phyloP scores from a whole-genome alignment of 2,797 vertebrate genomes.

The Peromyscus melanophrys region DNA sequence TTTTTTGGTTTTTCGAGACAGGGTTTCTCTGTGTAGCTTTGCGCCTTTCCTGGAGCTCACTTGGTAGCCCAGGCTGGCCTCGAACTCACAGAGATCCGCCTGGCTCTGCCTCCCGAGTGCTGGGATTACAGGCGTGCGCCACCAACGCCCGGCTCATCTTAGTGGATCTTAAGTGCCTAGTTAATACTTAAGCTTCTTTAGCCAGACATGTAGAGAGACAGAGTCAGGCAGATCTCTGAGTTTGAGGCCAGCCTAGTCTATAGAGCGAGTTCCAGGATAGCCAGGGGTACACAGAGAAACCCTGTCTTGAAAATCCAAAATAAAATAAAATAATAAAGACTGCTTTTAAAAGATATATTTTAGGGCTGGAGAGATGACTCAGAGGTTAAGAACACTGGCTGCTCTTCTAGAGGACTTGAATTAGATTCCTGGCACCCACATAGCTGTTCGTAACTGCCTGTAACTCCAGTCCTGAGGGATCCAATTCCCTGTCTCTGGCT shows the following conservation, averaged over 20 bases:
- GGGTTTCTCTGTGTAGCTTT: no score
- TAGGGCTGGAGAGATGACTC: neutral
- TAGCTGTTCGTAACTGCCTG: neutral
- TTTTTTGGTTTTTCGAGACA: no score
- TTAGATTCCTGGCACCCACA: neutral
- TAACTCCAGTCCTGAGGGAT: neutral
- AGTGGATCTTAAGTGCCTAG: neutral
- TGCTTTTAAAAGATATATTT: neutral
- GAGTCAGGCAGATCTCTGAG: neutral
- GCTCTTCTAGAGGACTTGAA: neutral
- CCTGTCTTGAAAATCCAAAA: neutral
- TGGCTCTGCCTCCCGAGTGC: no score
- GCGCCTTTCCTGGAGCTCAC: no score
- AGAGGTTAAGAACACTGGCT: neutral
- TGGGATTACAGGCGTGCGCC: no score
- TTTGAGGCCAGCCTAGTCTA: neutral
- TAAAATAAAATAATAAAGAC: neutral
- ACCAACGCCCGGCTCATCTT: no score
- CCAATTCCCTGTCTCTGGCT: neutral
- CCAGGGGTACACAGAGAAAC: neutral
- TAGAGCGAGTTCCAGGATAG: neutral
- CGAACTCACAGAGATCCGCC: no score
- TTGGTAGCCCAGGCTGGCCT: no score
- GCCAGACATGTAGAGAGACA: neutral
- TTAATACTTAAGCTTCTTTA: constrained; percentile 4